Percentiles rank a stretch among this genome's conserved stretches.
Conservation (phyloP, 2,113 vertebrate genomes). For the Copsychus sechellarum region DNA sequence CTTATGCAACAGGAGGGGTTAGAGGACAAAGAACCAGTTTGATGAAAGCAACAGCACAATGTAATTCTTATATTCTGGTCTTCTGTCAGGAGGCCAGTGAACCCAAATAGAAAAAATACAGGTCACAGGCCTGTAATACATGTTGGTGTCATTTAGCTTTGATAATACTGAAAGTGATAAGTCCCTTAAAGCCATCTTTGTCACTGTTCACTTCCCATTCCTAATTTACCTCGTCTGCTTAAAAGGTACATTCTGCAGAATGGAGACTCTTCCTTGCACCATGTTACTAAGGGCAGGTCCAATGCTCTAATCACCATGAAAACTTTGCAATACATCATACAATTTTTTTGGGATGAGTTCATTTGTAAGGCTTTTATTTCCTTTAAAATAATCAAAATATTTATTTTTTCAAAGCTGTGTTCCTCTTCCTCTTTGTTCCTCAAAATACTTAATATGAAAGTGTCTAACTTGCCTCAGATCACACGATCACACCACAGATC, state of each 20-base stretch:
- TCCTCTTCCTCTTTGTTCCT: background rate
- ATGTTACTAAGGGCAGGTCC: background rate
- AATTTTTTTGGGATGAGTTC: fast-evolving
- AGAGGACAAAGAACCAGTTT: background rate
- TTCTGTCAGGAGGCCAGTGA: background rate
- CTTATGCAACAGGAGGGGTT: background rate
- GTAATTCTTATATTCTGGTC: background rate
- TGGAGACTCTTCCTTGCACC: background rate
- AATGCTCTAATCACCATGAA: background rate
- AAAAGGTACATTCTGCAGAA: background rate
- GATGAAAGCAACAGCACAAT: background rate
- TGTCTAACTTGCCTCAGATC: background rate
- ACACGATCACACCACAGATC: background rate
- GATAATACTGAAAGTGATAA: background rate
- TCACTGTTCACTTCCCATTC: background rate
- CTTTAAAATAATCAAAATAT: background rate
- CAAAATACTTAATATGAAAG: background rate
- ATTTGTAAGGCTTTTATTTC: background rate
- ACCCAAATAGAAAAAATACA: background rate
- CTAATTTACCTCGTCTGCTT: background rate
- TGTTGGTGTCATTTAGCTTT: background rate
- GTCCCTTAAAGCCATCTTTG: background rate
- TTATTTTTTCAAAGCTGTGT: background rate
- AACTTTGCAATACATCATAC: background rate
- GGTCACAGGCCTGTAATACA: background rate